Conservation (phyloP, 2,113 vertebrate species). For the Pangasianodon hypophthalmus region DNA sequence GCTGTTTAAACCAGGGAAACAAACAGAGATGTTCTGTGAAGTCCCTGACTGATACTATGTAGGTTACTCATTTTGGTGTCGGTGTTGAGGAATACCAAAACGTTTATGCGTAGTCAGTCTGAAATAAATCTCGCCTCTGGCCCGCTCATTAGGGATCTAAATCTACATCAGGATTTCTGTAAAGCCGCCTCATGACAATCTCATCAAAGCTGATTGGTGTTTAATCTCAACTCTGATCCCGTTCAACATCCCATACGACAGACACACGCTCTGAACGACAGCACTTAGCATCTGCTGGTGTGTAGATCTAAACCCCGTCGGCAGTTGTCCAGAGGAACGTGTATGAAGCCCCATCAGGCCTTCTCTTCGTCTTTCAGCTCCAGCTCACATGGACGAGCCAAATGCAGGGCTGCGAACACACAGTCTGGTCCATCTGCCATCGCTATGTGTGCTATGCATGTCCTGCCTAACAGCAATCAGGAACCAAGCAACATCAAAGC, state of each 20-base stretch:
- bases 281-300: constrained; percentile 68
- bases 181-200: background rate
- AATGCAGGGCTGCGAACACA: constrained; percentile 40
- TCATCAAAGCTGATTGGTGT: background rate
- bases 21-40: too few species aligned
- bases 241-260: constrained; percentile 39
- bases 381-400: constrained; percentile 34
- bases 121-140: background rate
- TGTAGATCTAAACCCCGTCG: constrained; percentile 71
- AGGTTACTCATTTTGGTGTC: background rate
- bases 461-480: constrained; percentile 43
- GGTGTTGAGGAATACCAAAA: background rate
- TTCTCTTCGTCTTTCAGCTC: constrained; percentile 28
- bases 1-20: too few species aligned
- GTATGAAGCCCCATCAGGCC: constrained; percentile 56
- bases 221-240: constrained; percentile 19
- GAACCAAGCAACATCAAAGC: constrained; percentile 39
- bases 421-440: constrained; percentile 43
- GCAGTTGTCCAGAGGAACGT: constrained; percentile 75
- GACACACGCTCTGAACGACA: background rate
- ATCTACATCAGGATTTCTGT: background rate
- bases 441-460: constrained; percentile 31
- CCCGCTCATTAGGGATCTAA: background rate
- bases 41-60: too few species aligned
- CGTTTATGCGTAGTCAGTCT: background rate